Evolutionary conservation across 35 echinoderm and acorn worm genomes (phyloP).

Genomic region (Anneissia japonica): DNA sequence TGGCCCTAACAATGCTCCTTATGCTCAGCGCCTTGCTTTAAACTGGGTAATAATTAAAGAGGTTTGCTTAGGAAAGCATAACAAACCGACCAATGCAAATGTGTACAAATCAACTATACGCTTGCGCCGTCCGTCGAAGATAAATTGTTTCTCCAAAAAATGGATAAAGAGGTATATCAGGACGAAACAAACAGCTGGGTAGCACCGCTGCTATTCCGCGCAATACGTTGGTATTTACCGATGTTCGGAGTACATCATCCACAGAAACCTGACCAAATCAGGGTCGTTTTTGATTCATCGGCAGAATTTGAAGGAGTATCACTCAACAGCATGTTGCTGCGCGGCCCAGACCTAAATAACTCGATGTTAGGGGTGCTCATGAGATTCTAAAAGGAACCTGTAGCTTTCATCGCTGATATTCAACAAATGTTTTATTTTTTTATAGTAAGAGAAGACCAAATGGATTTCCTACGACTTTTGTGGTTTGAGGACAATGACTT

Average conservation of each 20-base stretch:
- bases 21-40: constrained; percentile 19
- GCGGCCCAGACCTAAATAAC: constrained; percentile 28
- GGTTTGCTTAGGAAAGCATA: neutral
- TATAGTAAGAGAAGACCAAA: constrained; percentile 8
- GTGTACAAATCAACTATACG: constrained; percentile 13
- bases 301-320: constrained; percentile 29
- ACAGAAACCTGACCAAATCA: constrained; percentile 27
- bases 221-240: constrained; percentile 29
- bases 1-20: constrained; percentile 30
- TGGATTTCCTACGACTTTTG: constrained; percentile 28
- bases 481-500: constrained; percentile 33
- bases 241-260: constrained; percentile 38
- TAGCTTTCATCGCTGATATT: constrained; percentile 16
- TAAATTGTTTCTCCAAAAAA: constrained; percentile 7
- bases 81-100: constrained; percentile 7
- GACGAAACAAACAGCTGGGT: neutral
- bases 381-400: constrained; percentile 15
- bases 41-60: constrained; percentile 23
- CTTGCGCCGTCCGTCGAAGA: constrained; percentile 15
- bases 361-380: constrained; percentile 8
- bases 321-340: constrained; percentile 3
- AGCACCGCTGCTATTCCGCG: neutral
- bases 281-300: constrained; percentile 34
- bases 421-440: constrained; percentile 21
- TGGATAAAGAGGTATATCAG: constrained; percentile 13